Percentiles rank a stretch among this genome's conserved stretches.
Conservation (phyloP, 2,888 invertebrate species). For the Calliphora vomitoria region DNA sequence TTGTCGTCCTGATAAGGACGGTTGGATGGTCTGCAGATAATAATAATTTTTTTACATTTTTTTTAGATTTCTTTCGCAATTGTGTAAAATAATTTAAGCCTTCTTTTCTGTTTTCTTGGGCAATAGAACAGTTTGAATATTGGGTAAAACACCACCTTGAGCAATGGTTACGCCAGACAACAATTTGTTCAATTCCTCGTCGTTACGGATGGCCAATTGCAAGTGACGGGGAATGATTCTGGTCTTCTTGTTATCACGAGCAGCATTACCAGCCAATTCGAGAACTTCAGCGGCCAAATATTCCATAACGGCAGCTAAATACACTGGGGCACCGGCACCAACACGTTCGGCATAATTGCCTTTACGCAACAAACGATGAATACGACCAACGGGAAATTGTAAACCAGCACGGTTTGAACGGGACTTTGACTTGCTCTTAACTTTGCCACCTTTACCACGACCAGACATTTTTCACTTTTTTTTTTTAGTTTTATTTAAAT, state of each 20-base stretch:
- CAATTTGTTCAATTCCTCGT: conserved; percentile 92
- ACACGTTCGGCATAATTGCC: conserved; percentile 88
- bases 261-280: conserved; percentile 88
- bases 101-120: background rate
- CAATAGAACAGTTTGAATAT: conserved; percentile 3
- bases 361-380: conserved; percentile 85
- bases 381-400: conserved; percentile 86
- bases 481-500: too few species aligned
- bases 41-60: too few species aligned
- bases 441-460: background rate
- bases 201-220: conserved; percentile 92
- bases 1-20: too few species aligned
- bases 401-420: conserved; percentile 10
- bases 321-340: conserved; percentile 86
- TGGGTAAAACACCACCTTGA: conserved; percentile 89
- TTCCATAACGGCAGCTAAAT: conserved; percentile 87
- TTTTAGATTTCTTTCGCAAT: too few species aligned
- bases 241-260: conserved; percentile 88
- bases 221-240: conserved; percentile 87
- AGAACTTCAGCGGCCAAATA: conserved; percentile 89
- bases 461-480: too few species aligned
- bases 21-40: too few species aligned
- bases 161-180: conserved; percentile 84
- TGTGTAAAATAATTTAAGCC: background rate
- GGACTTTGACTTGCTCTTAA: background rate